Conservation (phyloP, 1,140 invertebrate genomes). For the Trypoxylus dichotomus region DNA sequence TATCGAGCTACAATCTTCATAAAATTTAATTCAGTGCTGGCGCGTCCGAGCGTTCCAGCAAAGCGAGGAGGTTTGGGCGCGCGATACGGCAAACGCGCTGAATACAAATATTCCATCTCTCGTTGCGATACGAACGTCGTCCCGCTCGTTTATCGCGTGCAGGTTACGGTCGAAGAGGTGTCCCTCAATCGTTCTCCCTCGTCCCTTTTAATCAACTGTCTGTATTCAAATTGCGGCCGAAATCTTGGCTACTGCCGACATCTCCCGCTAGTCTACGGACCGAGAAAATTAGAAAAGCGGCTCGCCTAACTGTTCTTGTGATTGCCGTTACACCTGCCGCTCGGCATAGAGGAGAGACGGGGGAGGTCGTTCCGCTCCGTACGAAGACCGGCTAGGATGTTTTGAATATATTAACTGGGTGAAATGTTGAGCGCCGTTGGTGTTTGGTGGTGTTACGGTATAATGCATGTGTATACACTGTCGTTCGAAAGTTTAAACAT, state of each 20-base stretch:
- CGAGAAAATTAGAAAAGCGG: conserved; percentile 12
- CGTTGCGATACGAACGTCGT: not conserved
- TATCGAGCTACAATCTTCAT: not conserved
- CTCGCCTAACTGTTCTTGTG: conserved; percentile 6
- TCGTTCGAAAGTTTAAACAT: too few species aligned
- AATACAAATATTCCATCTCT: conserved; percentile 15
- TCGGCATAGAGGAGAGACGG: too few species aligned
- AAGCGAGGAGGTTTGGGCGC: not conserved
- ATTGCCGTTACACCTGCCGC: conserved; percentile 17
- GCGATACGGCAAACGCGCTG: not conserved
- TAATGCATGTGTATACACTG: too few species aligned
- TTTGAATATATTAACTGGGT: too few species aligned
- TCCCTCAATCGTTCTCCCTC: not conserved
- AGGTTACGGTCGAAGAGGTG: not conserved
- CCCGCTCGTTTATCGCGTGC: not conserved
- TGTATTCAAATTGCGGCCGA: conserved; percentile 15
- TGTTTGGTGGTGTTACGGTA: too few species aligned
- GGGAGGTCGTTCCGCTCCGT: too few species aligned
- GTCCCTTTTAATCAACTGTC: not conserved
- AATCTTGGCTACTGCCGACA: not conserved
- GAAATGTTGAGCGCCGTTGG: too few species aligned
- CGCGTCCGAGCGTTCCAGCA: not conserved
- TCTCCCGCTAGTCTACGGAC: not conserved
- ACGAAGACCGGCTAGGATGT: too few species aligned
- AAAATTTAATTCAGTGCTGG: not conserved